Evolutionary conservation across 1,140 invertebrate species (phyloP), one percentile per base, ranked within the genome.

Genomic region (Eubasilissa regina): DNA sequence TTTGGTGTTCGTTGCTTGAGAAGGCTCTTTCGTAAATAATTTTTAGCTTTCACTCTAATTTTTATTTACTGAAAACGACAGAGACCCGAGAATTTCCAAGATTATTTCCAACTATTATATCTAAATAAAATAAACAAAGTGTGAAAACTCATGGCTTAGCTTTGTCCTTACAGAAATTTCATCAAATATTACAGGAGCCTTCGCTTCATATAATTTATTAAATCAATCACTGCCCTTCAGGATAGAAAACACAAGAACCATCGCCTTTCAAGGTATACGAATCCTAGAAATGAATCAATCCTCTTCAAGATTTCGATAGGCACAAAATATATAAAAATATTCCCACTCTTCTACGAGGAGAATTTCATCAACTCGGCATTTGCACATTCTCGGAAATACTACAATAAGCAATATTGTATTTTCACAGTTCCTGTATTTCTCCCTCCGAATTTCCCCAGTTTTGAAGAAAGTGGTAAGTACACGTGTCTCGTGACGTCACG

Each of bases 401-500:
- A 44, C 66, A 70, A 70, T 51, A 70, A 48, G 66, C 66, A 70
- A 70, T 70, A 70, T 70, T 51, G 66, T 70, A 70, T 47, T 70
- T 70, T 70, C 66, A 25, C 66, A 70, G 66, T 19, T 70, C 19
- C 66, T 12, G 53, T 19, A 56, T 19, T 56, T 47, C 12, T 21
- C 45, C 21, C 66, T n/a, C 8, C 47, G 15, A 70, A 70, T 48
- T 70, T 70, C 48, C 47, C 10, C 66, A 45, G 47, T 48, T 70
- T 70, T 48, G 66, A 70, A 70, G 66, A 70, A 70, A 70, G 66
- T 70, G 66, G 73, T 75, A 60, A 75, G 21, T 75, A 75, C 55
- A 60, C 73, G 51, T 55, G 76, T 78, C 66, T 13, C 17, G 76
- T 78, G 64, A 78, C 62, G 76, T 78, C 64, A 78, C 76, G 76